Conservation (phyloP, 2,888 invertebrate genomes). For the Drosophila mimetica region DNA sequence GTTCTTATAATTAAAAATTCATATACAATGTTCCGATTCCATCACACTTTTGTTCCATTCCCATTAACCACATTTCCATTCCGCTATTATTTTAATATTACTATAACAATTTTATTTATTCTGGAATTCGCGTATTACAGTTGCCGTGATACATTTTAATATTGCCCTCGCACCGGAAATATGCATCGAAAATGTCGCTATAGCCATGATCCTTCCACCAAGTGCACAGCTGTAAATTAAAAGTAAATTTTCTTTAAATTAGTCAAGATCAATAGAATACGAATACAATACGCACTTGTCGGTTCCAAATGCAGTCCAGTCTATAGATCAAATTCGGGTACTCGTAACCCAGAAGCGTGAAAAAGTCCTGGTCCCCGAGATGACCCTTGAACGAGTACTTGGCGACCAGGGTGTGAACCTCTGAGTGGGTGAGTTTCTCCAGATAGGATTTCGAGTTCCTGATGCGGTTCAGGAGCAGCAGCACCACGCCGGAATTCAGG, state of each 20-base stretch:
- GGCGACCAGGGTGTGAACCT: conserved; percentile 86
- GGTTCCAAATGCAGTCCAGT: conserved; percentile 91
- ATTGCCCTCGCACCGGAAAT: conserved; percentile 88
- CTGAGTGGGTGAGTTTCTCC: conserved; percentile 85
- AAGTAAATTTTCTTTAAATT: no score
- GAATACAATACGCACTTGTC: no score
- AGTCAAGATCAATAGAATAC: no score
- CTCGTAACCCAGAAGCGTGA: conserved; percentile 89
- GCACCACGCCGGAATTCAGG: conserved; percentile 91
- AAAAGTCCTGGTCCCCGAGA: conserved; percentile 93
- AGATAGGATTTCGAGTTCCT: conserved; percentile 87
- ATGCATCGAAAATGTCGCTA: conserved; percentile 89
- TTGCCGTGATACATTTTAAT: conserved; percentile 90
- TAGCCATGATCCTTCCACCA: conserved; percentile 93
- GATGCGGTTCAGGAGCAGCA: conserved; percentile 89
- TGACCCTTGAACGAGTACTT: conserved; percentile 90
- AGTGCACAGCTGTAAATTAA: conserved; percentile 87
- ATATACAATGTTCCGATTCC: no score
- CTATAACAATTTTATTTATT: conserved; percentile 66
- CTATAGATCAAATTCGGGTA: conserved; percentile 89
- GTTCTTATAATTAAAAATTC: no score
- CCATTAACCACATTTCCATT: no score
- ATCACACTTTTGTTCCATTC: neutral
- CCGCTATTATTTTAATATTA: conserved; percentile 12
- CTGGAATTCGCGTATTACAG: conserved; percentile 89